Evolutionary conservation across 2,113 vertebrate species (phyloP).

Genomic region (Empidonax alnorum): DNA sequence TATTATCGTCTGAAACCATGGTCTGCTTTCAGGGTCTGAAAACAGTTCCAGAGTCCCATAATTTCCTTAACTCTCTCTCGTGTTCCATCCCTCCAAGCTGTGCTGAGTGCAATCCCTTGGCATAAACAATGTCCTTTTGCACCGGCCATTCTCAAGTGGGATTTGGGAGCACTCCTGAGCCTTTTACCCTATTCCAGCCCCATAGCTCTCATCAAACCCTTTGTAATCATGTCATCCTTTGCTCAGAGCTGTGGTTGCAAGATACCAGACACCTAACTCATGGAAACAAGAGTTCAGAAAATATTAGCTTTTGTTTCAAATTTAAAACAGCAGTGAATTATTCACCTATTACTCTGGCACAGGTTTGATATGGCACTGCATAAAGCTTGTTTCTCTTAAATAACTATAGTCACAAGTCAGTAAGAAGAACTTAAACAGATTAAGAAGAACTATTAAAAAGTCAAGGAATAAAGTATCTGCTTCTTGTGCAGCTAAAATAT

Average conservation of each 20-base stretch:
- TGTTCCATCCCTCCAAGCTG: neutral
- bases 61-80: neutral
- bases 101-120: neutral
- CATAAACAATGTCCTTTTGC: neutral
- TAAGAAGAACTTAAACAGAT: neutral
- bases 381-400: neutral
- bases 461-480: neutral
- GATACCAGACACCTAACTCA: neutral
- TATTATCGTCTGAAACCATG: neutral
- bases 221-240: neutral
- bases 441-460: neutral
- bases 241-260: neutral
- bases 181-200: neutral
- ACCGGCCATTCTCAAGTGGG: accelerated
- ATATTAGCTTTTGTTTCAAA: neutral
- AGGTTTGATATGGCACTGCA: neutral
- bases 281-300: neutral
- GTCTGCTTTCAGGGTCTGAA: neutral
- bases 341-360: neutral
- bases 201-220: neutral
- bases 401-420: neutral
- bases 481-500: neutral
- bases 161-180: neutral
- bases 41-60: neutral
- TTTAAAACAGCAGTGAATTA: neutral